These are phyloP conservation scores for Gorsachius magnificus DNA, from an alignment of 2,797 vertebrate genomes.

Conservation along the genomic window DNA sequence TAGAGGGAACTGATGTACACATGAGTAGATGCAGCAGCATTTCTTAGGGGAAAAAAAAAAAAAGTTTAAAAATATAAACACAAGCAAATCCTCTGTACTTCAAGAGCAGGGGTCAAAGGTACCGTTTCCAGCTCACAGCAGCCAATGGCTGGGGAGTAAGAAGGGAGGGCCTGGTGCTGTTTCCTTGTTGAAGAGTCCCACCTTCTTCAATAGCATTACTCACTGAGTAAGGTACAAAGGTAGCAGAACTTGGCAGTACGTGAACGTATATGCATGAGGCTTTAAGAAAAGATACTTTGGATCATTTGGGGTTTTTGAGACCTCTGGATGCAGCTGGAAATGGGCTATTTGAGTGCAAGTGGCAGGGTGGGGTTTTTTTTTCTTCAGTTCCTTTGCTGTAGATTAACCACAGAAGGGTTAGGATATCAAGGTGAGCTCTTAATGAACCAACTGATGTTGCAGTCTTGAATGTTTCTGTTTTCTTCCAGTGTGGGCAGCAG, in stretches of 20 bases:
- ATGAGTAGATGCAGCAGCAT: constrained; percentile 22
- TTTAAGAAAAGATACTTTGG: background rate
- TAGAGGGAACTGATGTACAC: constrained; percentile 63
- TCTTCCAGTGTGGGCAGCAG: background rate
- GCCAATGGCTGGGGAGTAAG: background rate
- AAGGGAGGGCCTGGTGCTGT: background rate
- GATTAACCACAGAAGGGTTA: background rate
- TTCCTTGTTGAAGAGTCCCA: background rate
- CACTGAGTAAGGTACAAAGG: background rate
- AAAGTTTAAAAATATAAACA: background rate
- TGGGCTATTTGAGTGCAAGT: background rate
- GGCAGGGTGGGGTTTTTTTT: background rate
- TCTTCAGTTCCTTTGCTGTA: background rate
- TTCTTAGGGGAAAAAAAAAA: background rate
- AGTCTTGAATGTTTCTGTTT: background rate
- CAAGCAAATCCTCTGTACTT: background rate
- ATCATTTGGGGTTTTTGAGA: background rate
- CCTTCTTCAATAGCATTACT: background rate
- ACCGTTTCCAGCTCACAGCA: background rate
- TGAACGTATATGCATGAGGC: fast-evolving
- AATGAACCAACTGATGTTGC: background rate
- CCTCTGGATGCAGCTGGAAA: background rate
- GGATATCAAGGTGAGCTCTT: background rate
- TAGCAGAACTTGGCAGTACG: fast-evolving
- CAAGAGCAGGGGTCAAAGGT: background rate